Base-by-base conservation (phyloP, 2,797 vertebrate species). In the Pteronotus mesoamericanus region DNA sequence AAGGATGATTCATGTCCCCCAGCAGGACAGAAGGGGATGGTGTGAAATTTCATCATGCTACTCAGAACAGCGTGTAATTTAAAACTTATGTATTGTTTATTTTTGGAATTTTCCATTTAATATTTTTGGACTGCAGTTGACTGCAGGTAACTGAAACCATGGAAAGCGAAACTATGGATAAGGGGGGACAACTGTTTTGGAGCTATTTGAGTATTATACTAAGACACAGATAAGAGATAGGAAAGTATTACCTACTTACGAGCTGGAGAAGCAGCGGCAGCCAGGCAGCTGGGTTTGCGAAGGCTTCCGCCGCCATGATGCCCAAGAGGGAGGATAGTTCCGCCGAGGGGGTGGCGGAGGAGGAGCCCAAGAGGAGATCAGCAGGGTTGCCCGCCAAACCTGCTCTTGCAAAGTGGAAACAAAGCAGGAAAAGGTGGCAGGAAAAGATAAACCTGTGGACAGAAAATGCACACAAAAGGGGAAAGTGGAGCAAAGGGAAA, bases 271-370 rank as follows among this genome's bases (percentile, higher is more conserved):
- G 34, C 2, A 19, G 34, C 66, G 5, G 66, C 1, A 9, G 34
- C 66, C 66, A 68, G 66, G 66, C 64, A 66, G n/a, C n/a, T 18
- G 22, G n/a, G 34, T 37, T 4, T 22, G 66, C 4, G 3, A 21
- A 68, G 34, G 66, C 34, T 66, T 16, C 64, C 2, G 16, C 15
- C n/a, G n/a, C 2, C 64, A 10, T n/a, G 8, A 16, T 66, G 64
- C 18, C 3, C 64, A 66, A 18, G 64, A 34, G 18, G n/a, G 66
- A 34, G 61, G n/a, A 26, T 64, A 0, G 16, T n/a, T 66, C 18
- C 1, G 7, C 7, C 18, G 0, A 59, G 64, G 64, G n/a, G n/a
- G 18, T 0, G 3, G 61, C 7, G 5, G 66, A 34, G 18, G n/a
- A 66, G n/a, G 55, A 57, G 55, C 15, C 51, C 51, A 51, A 11